Conservation (phyloP, 2,888 invertebrate species). For the Papilio gigon region DNA sequence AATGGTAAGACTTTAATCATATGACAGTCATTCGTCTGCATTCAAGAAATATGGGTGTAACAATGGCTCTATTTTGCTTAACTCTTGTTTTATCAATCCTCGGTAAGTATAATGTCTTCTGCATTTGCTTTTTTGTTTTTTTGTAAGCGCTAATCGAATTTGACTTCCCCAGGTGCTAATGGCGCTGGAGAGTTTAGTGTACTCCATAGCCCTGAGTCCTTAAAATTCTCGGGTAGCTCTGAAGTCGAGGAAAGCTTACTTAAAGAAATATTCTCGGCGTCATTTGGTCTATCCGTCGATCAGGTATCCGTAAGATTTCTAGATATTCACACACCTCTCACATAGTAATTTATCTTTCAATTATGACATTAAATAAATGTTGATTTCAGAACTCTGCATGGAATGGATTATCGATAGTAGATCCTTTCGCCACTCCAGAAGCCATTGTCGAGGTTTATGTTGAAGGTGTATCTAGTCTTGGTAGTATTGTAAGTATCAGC, state of each 20-base stretch:
- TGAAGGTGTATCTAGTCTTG: slow-evolving; percentile 85
- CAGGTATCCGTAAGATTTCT: slow-evolving; percentile 74
- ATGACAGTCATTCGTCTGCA: slow-evolving; percentile 74
- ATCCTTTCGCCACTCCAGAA: slow-evolving; percentile 89
- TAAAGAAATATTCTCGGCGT: slow-evolving; percentile 87
- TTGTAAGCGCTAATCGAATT: slow-evolving; percentile 2
- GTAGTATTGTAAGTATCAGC: slow-evolving; percentile 64
- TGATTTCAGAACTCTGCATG: slow-evolving; percentile 83
- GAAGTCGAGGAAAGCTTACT: slow-evolving; percentile 84
- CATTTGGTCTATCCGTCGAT: slow-evolving; percentile 88
- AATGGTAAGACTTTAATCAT: slow-evolving; percentile 70
- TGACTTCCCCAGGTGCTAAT: slow-evolving; percentile 68
- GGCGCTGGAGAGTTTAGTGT: slow-evolving; percentile 86
- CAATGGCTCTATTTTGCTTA: slow-evolving; percentile 69
- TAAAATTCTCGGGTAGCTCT: slow-evolving; percentile 86
- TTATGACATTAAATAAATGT: slow-evolving; percentile 11
- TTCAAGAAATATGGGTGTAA: slow-evolving; percentile 56
- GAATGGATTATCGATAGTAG: slow-evolving; percentile 85
- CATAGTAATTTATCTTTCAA: background rate
- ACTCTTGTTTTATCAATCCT: slow-evolving; percentile 65
- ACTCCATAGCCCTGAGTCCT: slow-evolving; percentile 85
- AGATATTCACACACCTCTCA: background rate
- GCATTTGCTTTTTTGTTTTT: background rate
- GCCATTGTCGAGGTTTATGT: slow-evolving; percentile 86
- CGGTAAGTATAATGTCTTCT: slow-evolving; percentile 58